phyloP scores from a whole-genome alignment of 2,797 vertebrate species.

The Astyanax mexicanus region DNA sequence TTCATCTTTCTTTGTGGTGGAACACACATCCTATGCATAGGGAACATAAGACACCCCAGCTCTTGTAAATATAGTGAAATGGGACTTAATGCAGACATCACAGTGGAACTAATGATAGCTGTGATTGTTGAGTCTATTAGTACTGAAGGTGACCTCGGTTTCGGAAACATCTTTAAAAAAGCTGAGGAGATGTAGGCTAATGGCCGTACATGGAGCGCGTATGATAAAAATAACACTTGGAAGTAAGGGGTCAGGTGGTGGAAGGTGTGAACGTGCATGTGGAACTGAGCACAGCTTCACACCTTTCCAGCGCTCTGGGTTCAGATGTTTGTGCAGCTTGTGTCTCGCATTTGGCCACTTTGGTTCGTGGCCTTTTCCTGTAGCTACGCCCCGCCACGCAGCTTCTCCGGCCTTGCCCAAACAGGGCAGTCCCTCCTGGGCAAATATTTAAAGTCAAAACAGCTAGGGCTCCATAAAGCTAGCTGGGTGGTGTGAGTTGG shows the following conservation, averaged over 20 bases:
- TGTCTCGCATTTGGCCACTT: conserved; percentile 1
- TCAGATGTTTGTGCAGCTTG: neutral
- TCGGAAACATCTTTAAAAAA: neutral
- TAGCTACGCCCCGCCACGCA: conserved; percentile 42
- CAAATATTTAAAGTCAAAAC: conserved; percentile 88
- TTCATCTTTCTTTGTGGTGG: neutral
- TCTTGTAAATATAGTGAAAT: no score
- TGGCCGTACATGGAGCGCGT: neutral
- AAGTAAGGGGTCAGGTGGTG: neutral
- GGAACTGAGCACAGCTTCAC: neutral
- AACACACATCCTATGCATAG: neutral
- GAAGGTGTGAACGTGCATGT: neutral
- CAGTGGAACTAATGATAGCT: neutral
- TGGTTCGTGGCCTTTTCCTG: conserved; percentile 19
- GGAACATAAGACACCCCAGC: no score
- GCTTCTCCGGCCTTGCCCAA: conserved; percentile 53
- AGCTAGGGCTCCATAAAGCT: conserved; percentile 79
- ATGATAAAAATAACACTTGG: neutral
- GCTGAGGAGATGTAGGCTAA: neutral
- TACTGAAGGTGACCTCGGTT: neutral
- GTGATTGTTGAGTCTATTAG: neutral
- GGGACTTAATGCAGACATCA: neutral
- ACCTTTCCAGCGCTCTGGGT: neutral
- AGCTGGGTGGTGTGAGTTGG: conserved; percentile 69
- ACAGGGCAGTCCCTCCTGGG: conserved; percentile 76